These are phyloP conservation scores for Carettochelys insculpta DNA, from an alignment of 2,113 vertebrate genomes.

Conservation along the genomic window DNA sequence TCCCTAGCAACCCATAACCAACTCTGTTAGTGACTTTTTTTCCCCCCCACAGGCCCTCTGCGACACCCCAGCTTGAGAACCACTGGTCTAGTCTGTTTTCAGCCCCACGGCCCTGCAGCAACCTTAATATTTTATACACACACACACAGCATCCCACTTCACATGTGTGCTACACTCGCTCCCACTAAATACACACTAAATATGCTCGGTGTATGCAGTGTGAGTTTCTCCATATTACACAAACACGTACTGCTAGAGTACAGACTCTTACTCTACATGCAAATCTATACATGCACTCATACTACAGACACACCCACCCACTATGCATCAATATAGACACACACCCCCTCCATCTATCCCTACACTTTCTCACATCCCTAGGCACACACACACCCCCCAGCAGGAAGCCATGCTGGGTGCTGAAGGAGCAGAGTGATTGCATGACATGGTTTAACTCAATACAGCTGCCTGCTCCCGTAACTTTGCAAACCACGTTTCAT, in stretches of 20 bases:
- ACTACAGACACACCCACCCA: not conserved
- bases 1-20: too few species aligned
- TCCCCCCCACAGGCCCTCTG: too few species aligned
- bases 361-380: rapidly evolving
- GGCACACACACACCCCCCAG: not conserved
- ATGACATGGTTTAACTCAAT: not conserved
- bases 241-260: not conserved
- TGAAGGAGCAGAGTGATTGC: not conserved
- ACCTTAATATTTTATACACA: not conserved
- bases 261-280: not conserved
- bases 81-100: not conserved
- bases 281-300: not conserved
- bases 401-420: not conserved
- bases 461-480: not conserved
- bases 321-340: not conserved
- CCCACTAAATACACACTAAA: not conserved
- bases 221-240: not conserved
- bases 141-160: not conserved
- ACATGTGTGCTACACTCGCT: not conserved
- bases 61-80: too few species aligned
- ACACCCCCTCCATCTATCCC: rapidly evolving
- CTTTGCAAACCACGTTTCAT: not conserved
- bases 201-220: not conserved
- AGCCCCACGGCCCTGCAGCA: not conserved
- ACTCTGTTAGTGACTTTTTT: too few species aligned